phyloP scores from a whole-genome alignment of 1,140 invertebrate species.

The Habropoda laboriosa region DNA sequence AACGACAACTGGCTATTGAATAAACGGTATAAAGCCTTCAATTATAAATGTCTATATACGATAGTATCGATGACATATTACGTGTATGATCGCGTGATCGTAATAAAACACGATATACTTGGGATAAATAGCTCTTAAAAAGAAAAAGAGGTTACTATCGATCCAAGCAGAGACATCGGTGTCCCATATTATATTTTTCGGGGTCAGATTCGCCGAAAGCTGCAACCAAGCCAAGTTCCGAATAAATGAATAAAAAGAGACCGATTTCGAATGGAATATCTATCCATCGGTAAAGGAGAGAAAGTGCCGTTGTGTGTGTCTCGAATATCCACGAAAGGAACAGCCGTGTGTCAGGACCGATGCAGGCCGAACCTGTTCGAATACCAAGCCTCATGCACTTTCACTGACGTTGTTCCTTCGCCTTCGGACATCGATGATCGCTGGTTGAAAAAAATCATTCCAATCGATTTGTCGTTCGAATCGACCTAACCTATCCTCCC shows the following conservation, averaged over 20 bases:
- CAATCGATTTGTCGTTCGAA: not conserved
- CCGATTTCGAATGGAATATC: constrained; percentile 7
- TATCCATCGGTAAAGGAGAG: constrained; percentile 41
- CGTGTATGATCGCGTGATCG: too few species aligned
- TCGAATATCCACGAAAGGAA: constrained; percentile 44
- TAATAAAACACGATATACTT: not conserved
- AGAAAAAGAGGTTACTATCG: not conserved
- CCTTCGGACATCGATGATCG: not conserved
- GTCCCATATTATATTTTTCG: not conserved
- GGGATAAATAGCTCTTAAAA: not conserved
- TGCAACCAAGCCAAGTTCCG: not conserved
- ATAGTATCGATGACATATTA: not conserved
- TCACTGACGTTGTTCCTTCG: constrained; percentile 43
- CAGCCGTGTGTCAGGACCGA: constrained; percentile 3
- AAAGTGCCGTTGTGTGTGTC: constrained; percentile 27
- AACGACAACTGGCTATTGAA: not conserved
- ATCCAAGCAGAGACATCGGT: not conserved
- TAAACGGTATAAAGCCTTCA: not conserved
- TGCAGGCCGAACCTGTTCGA: constrained; percentile 30
- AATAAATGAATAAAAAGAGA: constrained; percentile 18
- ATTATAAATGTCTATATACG: not conserved
- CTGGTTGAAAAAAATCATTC: not conserved
- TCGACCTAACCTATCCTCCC: too few species aligned
- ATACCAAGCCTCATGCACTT: constrained; percentile 39
- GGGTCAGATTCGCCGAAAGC: not conserved